Evolutionary conservation across 2,113 vertebrate genomes (phyloP).

Genomic region (Grallaria varia): DNA sequence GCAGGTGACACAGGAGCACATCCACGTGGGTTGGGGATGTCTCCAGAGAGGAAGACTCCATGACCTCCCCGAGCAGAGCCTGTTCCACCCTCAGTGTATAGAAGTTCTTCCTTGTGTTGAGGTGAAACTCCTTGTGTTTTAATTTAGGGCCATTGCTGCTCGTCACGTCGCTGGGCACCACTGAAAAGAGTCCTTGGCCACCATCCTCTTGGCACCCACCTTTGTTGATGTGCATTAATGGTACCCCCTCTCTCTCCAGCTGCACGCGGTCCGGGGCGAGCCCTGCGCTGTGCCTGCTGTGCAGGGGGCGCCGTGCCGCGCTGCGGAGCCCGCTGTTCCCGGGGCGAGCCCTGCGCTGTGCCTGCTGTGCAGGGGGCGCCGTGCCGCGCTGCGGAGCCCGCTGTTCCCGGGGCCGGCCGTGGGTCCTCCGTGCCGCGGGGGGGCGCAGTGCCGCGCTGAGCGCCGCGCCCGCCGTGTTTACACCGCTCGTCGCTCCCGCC

Average conservation of each 20-base stretch:
- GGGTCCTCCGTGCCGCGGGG: not conserved
- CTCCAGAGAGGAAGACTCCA: rapidly evolving
- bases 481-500: not conserved
- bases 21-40: too few relatives aligned
- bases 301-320: not conserved
- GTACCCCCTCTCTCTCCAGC: not conserved
- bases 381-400: rapidly evolving
- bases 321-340: too few relatives aligned
- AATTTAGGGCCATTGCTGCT: not conserved
- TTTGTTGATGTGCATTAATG: not conserved
- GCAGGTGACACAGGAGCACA: not conserved
- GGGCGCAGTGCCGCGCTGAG: not conserved
- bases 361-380: not conserved
- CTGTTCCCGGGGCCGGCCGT: not conserved
- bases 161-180: rapidly evolving
- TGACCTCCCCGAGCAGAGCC: rapidly evolving
- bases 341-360: not conserved
- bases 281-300: too few relatives aligned
- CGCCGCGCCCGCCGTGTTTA: not conserved
- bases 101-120: not conserved
- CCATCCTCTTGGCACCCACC: not conserved
- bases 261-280: not conserved
- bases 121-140: not conserved
- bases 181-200: not conserved
- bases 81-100: not conserved